These are phyloP conservation scores for Phymatocera aterrima DNA, from an alignment of 2,888 invertebrate species.

Conservation along the genomic window DNA sequence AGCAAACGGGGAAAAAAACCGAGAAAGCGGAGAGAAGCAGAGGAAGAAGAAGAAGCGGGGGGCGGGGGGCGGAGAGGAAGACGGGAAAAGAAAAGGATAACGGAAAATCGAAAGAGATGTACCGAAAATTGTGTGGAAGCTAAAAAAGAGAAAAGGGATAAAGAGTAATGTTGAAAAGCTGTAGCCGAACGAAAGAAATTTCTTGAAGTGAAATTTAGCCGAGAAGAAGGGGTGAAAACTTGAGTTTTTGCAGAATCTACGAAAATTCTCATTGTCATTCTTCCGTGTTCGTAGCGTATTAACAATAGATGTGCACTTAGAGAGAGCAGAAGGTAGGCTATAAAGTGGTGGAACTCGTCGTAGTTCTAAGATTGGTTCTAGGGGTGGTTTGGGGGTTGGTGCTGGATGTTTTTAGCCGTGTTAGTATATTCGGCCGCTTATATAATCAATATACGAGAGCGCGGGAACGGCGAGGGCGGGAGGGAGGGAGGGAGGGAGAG, in stretches of 20 bases:
- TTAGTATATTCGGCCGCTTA: constrained; percentile 71
- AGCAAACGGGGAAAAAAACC: background rate
- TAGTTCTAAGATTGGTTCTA: constrained; percentile 16
- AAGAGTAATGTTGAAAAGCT: background rate
- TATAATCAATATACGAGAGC: constrained; percentile 72
- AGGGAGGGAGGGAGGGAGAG: constrained; percentile 47
- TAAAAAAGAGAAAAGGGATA: background rate
- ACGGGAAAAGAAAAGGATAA: no score
- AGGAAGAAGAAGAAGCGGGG: no score
- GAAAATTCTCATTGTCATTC: constrained; percentile 3
- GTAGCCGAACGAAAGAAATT: background rate
- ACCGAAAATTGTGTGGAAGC: background rate
- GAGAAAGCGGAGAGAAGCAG: background rate
- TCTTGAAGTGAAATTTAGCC: background rate
- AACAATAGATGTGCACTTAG: constrained; percentile 26
- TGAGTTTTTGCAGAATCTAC: background rate
- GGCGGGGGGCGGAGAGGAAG: no score
- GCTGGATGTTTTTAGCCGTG: constrained; percentile 68
- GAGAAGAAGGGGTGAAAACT: background rate
- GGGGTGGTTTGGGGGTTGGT: constrained; percentile 43
- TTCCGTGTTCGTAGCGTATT: background rate
- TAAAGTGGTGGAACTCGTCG: constrained; percentile 24
- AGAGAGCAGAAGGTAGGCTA: constrained; percentile 50
- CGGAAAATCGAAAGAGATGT: no score
- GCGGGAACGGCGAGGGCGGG: constrained; percentile 52